Base-by-base conservation (phyloP, 2,888 invertebrate genomes). In the Microplitis manilae region DNA sequence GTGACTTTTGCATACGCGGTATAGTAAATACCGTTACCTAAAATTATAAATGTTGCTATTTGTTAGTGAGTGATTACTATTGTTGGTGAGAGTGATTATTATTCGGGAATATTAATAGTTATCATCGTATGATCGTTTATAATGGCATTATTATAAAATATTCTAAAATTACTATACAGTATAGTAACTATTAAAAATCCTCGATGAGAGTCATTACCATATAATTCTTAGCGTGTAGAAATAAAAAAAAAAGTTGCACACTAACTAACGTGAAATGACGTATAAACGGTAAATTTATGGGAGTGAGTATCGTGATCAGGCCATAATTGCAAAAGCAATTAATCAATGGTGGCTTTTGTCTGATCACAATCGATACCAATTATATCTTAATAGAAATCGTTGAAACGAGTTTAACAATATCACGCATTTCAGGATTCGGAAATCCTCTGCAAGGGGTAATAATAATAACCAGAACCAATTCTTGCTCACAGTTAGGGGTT, bases 401-500 rank as follows among this genome's bases (percentile, higher is more conserved):
- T 61, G 8, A 62, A 61, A 72, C 62, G 62, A 72, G 39, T 41
- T 7, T 7, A n/a, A 72, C 20, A 72, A 8, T 30, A 40, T 15
- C 59, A 59, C 38, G 17, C 41, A 15, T 39, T 71, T 38, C 60
- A 38, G 30, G 17, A 41, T 15, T 72, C n/a, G 64, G 17, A 72
- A 39, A 20, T 64, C 1, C n/a, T 13, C 64, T n/a, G n/a, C 5
- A 50, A 41, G 62, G 41, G 40, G 20, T 72, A 64, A 20, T n/a
- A 20, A 8, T 50, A 50, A 50, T 6, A 50, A 2, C 30, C 30
- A 30, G 39, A 13, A 76, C 68, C 72, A 71, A 68, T 71, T 64
- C 62, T n/a, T 65, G 30, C 39, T 72, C 41, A 69, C 39, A 64
- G 75, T 70, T 73, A 68, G 50, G 77, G 79, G 77, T 77, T 77